Evolutionary conservation across 2,888 invertebrate species (phyloP).

Genomic region (Octodonta nipae): DNA sequence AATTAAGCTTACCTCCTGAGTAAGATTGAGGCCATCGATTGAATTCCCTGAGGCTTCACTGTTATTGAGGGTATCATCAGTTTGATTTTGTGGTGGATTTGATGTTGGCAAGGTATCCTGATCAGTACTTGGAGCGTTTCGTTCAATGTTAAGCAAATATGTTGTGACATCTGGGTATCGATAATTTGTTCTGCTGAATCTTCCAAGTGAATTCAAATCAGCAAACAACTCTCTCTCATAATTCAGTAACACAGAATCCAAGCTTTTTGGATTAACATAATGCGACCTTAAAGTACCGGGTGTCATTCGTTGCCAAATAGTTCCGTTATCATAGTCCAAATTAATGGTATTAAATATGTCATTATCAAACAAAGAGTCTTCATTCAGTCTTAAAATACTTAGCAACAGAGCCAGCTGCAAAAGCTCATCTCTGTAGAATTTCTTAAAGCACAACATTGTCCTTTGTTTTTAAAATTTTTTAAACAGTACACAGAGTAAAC

Average conservation of each 20-base stretch:
- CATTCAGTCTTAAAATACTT: slow-evolving; percentile 65
- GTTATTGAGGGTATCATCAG: slow-evolving; percentile 14
- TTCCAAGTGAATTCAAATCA: slow-evolving; percentile 57
- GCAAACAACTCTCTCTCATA: slow-evolving; percentile 61
- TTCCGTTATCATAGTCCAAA: slow-evolving; percentile 50
- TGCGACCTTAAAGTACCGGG: slow-evolving; percentile 45
- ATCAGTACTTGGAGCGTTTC: slow-evolving; percentile 19
- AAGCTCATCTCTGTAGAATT: slow-evolving; percentile 68
- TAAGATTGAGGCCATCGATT: slow-evolving; percentile 21
- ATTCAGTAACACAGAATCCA: slow-evolving; percentile 55
- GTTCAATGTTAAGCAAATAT: slow-evolving; percentile 48
- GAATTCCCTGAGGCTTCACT: slow-evolving; percentile 15
- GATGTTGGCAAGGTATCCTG: slow-evolving; percentile 10
- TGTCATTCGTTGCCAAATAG: slow-evolving; percentile 51
- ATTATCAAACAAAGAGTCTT: slow-evolving; percentile 52
- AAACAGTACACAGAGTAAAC: slow-evolving; percentile 6
- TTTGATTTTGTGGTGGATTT: slow-evolving; percentile 12
- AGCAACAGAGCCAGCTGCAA: slow-evolving; percentile 68
- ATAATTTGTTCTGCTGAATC: slow-evolving; percentile 42
- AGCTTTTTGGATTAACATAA: slow-evolving; percentile 56
- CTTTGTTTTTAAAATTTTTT: slow-evolving; percentile 7
- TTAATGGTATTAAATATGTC: slow-evolving; percentile 30
- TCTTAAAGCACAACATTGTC: slow-evolving; percentile 67
- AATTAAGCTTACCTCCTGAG: slow-evolving; percentile 26
- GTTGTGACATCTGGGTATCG: slow-evolving; percentile 43